These are phyloP conservation scores for Megamerina dolium DNA, from an alignment of 2,888 invertebrate species.

Conservation along the genomic window DNA sequence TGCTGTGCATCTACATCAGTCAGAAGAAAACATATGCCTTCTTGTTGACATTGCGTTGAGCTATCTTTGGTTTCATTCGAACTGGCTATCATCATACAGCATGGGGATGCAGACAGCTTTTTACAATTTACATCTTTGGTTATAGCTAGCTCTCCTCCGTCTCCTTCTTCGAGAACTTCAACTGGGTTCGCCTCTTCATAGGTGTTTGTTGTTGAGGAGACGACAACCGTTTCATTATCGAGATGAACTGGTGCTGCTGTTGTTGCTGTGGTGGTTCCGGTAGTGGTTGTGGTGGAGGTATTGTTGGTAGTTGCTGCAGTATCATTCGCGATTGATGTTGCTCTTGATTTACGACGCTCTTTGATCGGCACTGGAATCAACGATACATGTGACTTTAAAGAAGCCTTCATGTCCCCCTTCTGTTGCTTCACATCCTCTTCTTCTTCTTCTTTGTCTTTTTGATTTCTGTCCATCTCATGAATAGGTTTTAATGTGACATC, in stretches of 20 bases:
- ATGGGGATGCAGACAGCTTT: neutral
- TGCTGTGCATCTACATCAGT: neutral
- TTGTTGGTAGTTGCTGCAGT: neutral
- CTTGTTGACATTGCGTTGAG: constrained; percentile 17
- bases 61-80: constrained; percentile 20
- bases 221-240: constrained; percentile 22
- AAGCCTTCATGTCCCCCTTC: too few species aligned
- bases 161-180: too few species aligned
- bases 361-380: too few species aligned
- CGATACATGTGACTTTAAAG: too few species aligned
- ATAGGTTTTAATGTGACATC: neutral
- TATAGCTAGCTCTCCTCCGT: neutral
- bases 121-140: neutral
- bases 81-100: neutral
- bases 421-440: too few species aligned
- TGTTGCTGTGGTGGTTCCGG: neutral
- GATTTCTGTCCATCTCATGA: too few species aligned
- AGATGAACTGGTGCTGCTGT: neutral
- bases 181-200: constrained; percentile 22
- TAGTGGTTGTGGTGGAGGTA: neutral
- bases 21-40: too few species aligned
- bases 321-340: neutral
- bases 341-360: too few species aligned
- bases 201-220: constrained; percentile 22
- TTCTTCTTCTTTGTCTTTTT: too few species aligned